Conservation (phyloP, 2,797 vertebrate species). For the Eospalax fontanierii region DNA sequence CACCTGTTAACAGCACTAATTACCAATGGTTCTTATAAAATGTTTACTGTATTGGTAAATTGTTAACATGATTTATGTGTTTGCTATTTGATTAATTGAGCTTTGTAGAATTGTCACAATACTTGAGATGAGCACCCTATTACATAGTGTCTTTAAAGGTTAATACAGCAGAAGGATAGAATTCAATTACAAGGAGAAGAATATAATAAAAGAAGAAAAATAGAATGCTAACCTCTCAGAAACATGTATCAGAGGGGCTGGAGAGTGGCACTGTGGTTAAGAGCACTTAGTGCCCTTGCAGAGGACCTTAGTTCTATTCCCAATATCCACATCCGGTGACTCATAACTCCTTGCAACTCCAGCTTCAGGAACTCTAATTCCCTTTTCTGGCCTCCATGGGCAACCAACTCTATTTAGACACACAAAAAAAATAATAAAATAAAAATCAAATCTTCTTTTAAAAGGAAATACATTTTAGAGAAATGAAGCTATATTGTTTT, state of each 20-base stretch:
- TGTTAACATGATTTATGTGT: background rate
- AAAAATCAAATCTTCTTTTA: background rate
- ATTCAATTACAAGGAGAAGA: conserved; percentile 66
- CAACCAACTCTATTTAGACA: background rate
- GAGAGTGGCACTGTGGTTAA: background rate
- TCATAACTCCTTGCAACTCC: background rate
- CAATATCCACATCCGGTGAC: background rate
- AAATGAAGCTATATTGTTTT: conserved; percentile 33
- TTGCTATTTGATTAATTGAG: background rate
- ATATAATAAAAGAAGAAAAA: conserved; percentile 31
- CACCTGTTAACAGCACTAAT: conserved; percentile 10
- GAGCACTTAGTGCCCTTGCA: background rate
- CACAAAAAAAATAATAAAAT: background rate
- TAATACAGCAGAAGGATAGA: conserved; percentile 24
- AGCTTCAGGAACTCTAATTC: background rate
- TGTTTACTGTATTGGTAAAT: conserved; percentile 11
- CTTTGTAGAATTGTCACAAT: background rate
- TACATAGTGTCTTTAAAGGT: conserved; percentile 10
- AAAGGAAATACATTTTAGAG: background rate
- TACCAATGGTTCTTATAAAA: conserved; percentile 37
- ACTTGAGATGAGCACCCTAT: background rate
- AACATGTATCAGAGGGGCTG: background rate
- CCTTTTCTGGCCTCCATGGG: background rate
- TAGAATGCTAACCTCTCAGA: conserved; percentile 56
- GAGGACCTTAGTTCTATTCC: too few relatives aligned